Conservation (phyloP, 2,113 vertebrate genomes). For the Ochotona princeps region DNA sequence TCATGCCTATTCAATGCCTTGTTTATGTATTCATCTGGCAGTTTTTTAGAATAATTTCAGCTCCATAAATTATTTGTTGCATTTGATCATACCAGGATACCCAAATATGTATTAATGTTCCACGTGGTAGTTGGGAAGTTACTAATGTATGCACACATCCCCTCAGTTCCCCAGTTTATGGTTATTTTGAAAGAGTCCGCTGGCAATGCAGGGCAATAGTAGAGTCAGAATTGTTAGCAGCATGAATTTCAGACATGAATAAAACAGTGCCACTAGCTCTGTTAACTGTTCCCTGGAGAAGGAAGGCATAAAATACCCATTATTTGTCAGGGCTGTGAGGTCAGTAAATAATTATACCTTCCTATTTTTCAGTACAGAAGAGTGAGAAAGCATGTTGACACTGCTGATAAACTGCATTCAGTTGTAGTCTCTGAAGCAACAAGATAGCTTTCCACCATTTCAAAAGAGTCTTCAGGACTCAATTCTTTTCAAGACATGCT, state of each 20-base stretch:
- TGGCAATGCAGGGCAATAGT: neutral
- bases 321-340: conserved; percentile 9
- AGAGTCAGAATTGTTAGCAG: neutral
- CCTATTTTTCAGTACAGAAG: conserved; percentile 2
- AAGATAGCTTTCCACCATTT: conserved; percentile 16
- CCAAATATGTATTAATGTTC: conserved; percentile 2
- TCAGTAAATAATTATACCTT: conserved; percentile 37
- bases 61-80: neutral
- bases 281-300: neutral
- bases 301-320: neutral
- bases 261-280: neutral
- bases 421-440: conserved; percentile 28
- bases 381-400: neutral
- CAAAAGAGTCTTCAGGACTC: conserved; percentile 8
- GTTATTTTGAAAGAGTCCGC: conserved; percentile 29
- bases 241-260: neutral
- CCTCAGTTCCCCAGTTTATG: conserved; percentile 2
- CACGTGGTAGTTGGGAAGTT: neutral
- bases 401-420: conserved; percentile 35
- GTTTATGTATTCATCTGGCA: neutral
- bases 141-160: neutral
- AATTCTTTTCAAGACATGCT: conserved; percentile 1
- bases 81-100: neutral
- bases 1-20: conserved; percentile 9
- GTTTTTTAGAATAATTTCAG: conserved; percentile 20